Base-by-base conservation (phyloP, 2,888 invertebrate genomes). In the Drosophila picticornis region DNA sequence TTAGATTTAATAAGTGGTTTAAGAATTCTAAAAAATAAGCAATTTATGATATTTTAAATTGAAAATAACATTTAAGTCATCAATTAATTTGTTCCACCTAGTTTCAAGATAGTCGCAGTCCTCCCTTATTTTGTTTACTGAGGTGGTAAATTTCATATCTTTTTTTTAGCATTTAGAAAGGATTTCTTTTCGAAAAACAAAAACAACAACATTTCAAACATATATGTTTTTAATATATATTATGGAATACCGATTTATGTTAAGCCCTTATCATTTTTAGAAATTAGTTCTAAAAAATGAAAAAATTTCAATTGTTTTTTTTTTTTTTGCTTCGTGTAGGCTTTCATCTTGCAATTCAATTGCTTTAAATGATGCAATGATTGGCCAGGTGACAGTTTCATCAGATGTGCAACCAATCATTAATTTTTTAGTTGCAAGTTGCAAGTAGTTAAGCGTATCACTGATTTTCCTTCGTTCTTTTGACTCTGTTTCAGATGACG, bases 401-500 rank as follows among this genome's bases (percentile, higher is more conserved):
- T 84, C 72, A 82, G 77, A 62, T 74, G 80, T 75, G 77, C 71
- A 72, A 53, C 55, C 75, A 79, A 75, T 67, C 27, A n/a, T 29
- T 38, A 0, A 13, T 51, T 43, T 32, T 27, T 11, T 4, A 11
- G 11, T 34, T 50, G 13, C 25, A 16, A 58, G 53, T 50, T 55
- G 31, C 58, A 61, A 27, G 27, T 50, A 57, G 36, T n/a, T 34
- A 13, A 31, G 31, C 22, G 46, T 43, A 51, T 61, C 16, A 22
- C 13, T 34, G 9, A 13, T 38, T 5, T 43, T 13, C 48, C 16
- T n/a, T 22, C 46, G n/a, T 9, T 22, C 16, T 43, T 46, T 22
- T 46, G 2, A 16, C 22, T 40, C 27, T 48, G 0, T 71, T 75
- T 13, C 90, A 95, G 95, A 94, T 94, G 94, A 94, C 94, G 94